Conservation (phyloP, 2,797 vertebrate genomes). For the Coracias cyanogaster region DNA sequence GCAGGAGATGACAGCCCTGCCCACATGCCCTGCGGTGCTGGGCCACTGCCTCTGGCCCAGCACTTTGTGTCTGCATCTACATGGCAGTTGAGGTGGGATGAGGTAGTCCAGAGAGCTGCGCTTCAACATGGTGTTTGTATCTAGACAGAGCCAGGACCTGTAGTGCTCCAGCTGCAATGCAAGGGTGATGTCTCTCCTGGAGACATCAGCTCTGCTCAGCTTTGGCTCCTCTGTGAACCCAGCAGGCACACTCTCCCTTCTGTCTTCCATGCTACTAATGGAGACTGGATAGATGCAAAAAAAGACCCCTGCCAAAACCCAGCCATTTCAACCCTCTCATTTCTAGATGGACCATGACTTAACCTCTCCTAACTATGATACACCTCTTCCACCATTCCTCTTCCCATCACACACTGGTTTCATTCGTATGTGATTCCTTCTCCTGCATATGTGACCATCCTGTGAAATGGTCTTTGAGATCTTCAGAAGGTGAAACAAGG, state of each 20-base stretch:
- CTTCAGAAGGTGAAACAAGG: not conserved
- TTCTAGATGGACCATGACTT: not conserved
- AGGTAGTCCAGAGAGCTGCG: not conserved
- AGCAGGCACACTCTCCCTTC: not conserved
- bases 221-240: not conserved
- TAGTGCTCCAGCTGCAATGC: not conserved
- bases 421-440: not conserved
- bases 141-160: not conserved
- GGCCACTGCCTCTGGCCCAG: not conserved
- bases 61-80: not conserved
- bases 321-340: not conserved
- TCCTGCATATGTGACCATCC: not conserved
- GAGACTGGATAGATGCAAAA: not conserved
- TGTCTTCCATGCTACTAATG: not conserved
- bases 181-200: not conserved
- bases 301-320: not conserved
- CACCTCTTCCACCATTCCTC: not conserved
- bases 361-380: not conserved
- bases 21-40: rapidly evolving
- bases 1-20: not conserved
- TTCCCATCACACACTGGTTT: not conserved
- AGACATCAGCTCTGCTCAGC: not conserved
- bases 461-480: not conserved
- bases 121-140: not conserved
- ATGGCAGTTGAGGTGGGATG: not conserved